A percentile compares a stretch with the other conserved stretches of the same genome.
phyloP scores from a whole-genome alignment of 1,140 invertebrate genomes.

The Palaemon carinicauda region DNA sequence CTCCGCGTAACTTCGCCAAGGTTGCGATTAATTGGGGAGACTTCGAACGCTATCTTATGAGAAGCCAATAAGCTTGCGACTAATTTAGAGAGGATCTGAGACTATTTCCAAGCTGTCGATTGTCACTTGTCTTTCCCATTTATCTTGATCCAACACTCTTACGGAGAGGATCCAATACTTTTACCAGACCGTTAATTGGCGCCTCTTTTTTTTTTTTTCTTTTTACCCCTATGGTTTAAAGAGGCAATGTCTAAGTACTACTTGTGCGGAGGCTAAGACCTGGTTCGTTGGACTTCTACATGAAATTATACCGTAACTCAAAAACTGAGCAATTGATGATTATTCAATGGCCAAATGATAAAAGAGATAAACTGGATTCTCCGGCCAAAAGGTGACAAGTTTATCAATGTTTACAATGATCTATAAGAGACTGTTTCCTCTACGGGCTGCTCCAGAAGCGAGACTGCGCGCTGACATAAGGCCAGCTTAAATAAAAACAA shows the following conservation, averaged over 20 bases:
- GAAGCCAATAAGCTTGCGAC: slow-evolving; percentile 56
- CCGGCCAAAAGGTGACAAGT: too few relatives aligned
- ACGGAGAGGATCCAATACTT: slow-evolving; percentile 57
- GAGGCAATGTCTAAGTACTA: slow-evolving; percentile 16
- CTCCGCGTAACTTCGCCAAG: not conserved
- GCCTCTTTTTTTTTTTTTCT: slow-evolving; percentile 52
- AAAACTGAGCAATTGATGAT: too few relatives aligned
- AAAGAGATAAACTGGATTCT: too few relatives aligned
- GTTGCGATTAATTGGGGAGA: slow-evolving; percentile 36
- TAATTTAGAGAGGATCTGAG: slow-evolving; percentile 58
- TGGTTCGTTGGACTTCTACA: not conserved
- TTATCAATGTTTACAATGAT: too few relatives aligned
- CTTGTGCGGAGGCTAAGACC: not conserved
- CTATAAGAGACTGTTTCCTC: too few relatives aligned
- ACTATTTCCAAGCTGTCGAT: slow-evolving; percentile 59
- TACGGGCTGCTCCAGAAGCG: too few relatives aligned
- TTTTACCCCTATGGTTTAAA: slow-evolving; percentile 30
- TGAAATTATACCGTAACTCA: not conserved
- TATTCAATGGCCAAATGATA: too few relatives aligned
- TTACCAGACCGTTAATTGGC: slow-evolving; percentile 56
- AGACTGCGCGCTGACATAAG: too few relatives aligned
- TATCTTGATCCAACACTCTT: slow-evolving; percentile 59
- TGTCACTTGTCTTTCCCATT: slow-evolving; percentile 57
- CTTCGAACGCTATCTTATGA: slow-evolving; percentile 49
- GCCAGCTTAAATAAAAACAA: too few relatives aligned